Percentiles rank a stretch among this genome's conserved stretches.
phyloP scores from a whole-genome alignment of 23 tunicate genomes.

The Halocynthia roretzi region DNA sequence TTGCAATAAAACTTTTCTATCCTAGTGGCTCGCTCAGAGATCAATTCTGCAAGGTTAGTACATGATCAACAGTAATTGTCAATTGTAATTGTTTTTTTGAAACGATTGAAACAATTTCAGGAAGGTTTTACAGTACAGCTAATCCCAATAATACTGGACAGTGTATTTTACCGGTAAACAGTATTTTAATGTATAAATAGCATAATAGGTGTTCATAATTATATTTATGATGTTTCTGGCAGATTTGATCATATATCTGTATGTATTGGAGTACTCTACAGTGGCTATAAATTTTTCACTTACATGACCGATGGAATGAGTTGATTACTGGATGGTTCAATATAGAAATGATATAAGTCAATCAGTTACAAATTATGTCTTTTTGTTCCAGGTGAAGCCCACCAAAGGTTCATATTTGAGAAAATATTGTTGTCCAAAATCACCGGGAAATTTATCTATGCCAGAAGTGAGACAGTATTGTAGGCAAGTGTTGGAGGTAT shows the following conservation, averaged over 20 bases:
- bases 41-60: conserved; percentile 58
- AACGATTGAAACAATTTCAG: background rate
- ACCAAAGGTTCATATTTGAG: conserved; percentile 56
- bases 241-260: too few species aligned
- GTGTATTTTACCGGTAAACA: too few species aligned
- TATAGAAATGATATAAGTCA: background rate
- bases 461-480: conserved; percentile 70
- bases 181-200: too few species aligned
- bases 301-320: too few species aligned
- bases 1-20: conserved; percentile 44
- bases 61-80: background rate
- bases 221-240: too few species aligned
- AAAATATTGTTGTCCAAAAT: conserved; percentile 57
- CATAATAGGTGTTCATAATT: too few species aligned
- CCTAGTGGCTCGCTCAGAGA: conserved; percentile 70
- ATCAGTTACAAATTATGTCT: background rate
- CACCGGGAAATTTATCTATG: conserved; percentile 17
- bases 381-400: conserved; percentile 60
- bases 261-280: too few species aligned
- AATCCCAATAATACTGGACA: too few species aligned
- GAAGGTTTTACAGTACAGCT: too few species aligned
- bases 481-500: conserved; percentile 82
- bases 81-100: background rate
- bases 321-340: too few species aligned
- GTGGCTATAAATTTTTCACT: too few species aligned